Conservation (phyloP, 2,113 vertebrate species). For the Pongo abelii region DNA sequence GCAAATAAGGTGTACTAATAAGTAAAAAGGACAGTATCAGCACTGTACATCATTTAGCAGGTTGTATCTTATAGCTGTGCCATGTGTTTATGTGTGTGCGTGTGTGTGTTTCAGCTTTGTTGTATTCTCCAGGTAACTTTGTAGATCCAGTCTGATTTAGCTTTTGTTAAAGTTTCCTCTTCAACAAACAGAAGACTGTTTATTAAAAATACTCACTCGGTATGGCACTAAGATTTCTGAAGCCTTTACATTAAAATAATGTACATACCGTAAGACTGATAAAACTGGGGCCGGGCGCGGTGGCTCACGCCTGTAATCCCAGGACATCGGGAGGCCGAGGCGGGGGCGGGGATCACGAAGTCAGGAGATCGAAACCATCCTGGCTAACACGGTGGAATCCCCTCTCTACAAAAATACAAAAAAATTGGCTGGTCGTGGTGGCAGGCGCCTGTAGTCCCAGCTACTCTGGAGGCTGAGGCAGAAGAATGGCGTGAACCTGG, state of each 20-base stretch:
- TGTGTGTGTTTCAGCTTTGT: neutral
- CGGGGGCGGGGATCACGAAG: too few species aligned
- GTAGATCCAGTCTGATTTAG: neutral
- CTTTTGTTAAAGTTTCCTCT: neutral
- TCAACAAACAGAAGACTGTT: neutral
- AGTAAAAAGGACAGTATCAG: slow-evolving; percentile 24
- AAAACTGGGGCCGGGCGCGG: neutral
- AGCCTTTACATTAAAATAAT: neutral
- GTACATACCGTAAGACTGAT: neutral
- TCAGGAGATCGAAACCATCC: too few species aligned
- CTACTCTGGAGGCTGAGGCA: too few species aligned
- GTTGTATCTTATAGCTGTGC: neutral
- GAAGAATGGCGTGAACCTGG: too few species aligned
- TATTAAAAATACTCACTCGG: neutral
- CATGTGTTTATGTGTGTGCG: neutral
- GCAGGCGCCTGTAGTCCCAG: too few species aligned
- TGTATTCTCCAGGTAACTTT: neutral
- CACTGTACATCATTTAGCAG: neutral
- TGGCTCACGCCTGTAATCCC: too few species aligned
- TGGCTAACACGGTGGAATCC: too few species aligned
- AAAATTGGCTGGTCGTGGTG: too few species aligned
- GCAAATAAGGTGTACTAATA: neutral
- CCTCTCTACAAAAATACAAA: too few species aligned
- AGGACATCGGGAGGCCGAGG: too few species aligned
- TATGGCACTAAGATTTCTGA: neutral